Base-by-base conservation (phyloP, 2,888 invertebrate genomes). In the Oscheius sp. region DNA sequence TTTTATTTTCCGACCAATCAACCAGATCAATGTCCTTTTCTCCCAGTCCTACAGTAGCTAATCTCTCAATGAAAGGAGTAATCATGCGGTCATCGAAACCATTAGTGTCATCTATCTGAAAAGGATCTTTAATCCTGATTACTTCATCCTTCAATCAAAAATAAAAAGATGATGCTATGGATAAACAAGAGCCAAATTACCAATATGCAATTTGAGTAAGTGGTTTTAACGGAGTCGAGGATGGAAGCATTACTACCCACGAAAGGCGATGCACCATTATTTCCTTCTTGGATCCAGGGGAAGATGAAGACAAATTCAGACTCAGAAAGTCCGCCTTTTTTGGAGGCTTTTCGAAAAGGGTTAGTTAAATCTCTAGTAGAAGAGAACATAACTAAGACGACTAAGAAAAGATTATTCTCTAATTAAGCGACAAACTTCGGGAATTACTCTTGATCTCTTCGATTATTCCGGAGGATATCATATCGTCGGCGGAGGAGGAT, bases 371-470 rank as follows among this genome's bases (percentile, higher is more conserved):
- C 76, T 26, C 73, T 72, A 32, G 56, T 54, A 9, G 78, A 76
- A 2, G 76, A 74, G 68, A 78, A 78, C 50, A 76, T 59, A 17
- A 71, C 73, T 17, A 78, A 49, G 24, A 78, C 71, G n/a, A 77
- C 78, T 77, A 68, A 41, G 57, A 33, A n/a, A 8, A 1, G 20
- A 38, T 20, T 41, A 33, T 4, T 38, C 17, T 20, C 2, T 33
- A 72, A 44, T 14, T 47, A 56, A 45, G 20, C n/a, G 17, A 49
- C 63, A 57, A 8, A 78, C 78, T 73, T 71, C 78, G 64, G 0
- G 72, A 36, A 33, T 69, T 74, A 14, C 66, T 59, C 45, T 62
- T 75, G n/a, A 79, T 57, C 38, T 79, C 75, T 17, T 72, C 71
- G 69, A 75, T 68, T 24, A 68, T 56, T 45, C 77, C 79, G 44